Conservation (phyloP, 2,888 invertebrate genomes). For the Eupithecia tripunctaria region DNA sequence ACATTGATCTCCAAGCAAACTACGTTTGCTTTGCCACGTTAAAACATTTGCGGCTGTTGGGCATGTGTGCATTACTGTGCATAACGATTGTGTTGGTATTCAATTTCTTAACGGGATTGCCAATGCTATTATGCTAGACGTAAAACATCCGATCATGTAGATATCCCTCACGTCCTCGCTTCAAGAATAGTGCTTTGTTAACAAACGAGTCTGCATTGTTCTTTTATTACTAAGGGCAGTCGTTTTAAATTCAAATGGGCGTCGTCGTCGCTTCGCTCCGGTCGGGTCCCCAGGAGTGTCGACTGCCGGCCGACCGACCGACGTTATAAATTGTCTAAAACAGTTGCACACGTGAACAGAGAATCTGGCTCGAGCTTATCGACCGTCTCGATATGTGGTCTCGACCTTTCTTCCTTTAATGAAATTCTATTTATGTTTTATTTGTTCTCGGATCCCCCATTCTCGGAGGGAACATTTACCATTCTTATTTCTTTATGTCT, state of each 20-base stretch:
- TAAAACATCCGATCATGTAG: constrained; percentile 57
- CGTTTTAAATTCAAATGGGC: constrained; percentile 33
- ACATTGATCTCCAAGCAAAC: not conserved
- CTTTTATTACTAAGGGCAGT: constrained; percentile 34
- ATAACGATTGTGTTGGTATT: constrained; percentile 46
- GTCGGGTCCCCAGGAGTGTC: constrained; percentile 43
- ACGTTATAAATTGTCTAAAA: constrained; percentile 55
- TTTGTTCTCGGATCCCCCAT: not conserved
- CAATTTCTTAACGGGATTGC: constrained; percentile 61
- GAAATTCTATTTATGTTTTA: constrained; percentile 9
- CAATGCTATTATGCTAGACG: constrained; percentile 66
- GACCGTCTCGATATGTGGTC: constrained; percentile 60
- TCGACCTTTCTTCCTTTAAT: constrained; percentile 44
- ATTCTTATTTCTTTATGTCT: not conserved
- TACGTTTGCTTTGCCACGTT: not conserved
- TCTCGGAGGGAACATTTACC: not conserved
- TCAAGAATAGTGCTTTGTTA: constrained; percentile 53
- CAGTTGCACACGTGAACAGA: constrained; percentile 58
- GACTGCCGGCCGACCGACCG: constrained; percentile 48
- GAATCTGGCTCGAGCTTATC: constrained; percentile 69
- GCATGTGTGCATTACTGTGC: not conserved
- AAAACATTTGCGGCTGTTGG: not conserved
- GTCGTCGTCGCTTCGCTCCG: constrained; percentile 39
- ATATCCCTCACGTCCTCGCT: constrained; percentile 59
- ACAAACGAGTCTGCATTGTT: constrained; percentile 37